Conservation (phyloP, 2,888 invertebrate genomes). For the Xestoiulus laeticollis region DNA sequence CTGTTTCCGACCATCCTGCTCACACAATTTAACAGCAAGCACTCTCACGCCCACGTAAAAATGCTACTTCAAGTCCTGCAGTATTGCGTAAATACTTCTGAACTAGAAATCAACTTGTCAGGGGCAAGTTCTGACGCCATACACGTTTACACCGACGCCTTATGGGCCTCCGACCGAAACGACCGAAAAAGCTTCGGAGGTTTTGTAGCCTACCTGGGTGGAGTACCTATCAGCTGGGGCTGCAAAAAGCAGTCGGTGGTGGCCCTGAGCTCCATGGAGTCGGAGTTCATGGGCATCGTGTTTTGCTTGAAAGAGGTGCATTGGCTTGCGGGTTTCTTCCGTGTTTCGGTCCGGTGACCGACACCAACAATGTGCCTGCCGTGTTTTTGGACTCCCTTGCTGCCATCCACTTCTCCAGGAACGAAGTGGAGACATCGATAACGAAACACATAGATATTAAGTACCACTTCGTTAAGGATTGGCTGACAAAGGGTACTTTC, state of each 20-base stretch:
- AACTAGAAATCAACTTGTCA: neutral
- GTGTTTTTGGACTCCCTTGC: neutral
- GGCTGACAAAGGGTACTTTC: neutral
- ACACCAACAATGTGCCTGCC: neutral
- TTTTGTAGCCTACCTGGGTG: no score
- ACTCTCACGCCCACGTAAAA: no score
- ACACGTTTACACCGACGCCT: neutral
- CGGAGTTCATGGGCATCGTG: neutral
- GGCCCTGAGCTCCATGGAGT: neutral
- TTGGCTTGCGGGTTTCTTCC: neutral
- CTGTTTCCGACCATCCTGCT: no score
- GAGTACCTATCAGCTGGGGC: no score
- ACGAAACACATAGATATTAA: neutral
- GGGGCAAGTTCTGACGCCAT: neutral
- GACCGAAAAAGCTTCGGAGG: no score
- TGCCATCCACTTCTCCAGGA: neutral
- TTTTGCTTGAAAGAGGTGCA: neutral
- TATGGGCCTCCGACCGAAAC: neutral
- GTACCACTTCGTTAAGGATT: neutral
- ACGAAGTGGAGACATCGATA: neutral
- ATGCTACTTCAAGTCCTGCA: no score
- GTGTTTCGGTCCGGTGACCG: neutral
- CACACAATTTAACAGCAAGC: no score
- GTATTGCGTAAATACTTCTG: no score
- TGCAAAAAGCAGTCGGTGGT: no score